Conservation (phyloP, 2,797 vertebrate species). For the Poecilia picta region DNA sequence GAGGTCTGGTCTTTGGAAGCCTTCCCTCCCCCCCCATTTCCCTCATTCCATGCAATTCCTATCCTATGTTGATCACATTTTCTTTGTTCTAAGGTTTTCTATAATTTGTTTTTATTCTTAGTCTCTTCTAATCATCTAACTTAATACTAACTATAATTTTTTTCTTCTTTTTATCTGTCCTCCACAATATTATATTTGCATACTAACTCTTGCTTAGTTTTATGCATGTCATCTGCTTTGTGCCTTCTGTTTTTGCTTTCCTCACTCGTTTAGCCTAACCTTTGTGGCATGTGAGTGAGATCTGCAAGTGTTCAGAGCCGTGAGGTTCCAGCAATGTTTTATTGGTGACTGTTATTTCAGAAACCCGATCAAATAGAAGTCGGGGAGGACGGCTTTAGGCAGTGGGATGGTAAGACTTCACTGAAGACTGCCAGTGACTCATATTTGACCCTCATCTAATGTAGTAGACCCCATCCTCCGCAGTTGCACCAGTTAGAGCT, state of each 20-base stretch:
- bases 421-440: conserved; percentile 76
- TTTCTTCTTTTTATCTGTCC: neutral
- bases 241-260: no score
- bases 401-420: conserved; percentile 93
- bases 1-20: neutral
- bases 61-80: neutral
- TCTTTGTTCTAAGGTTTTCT: neutral
- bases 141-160: neutral
- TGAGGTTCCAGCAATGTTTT: conserved; percentile 89
- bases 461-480: conserved; percentile 16
- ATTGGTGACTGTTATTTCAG: conserved; percentile 98
- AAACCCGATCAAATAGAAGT: conserved; percentile 98
- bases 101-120: neutral
- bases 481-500: neutral
- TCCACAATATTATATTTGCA: accelerated
- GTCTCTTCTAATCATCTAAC: neutral
- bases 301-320: conserved; percentile 73
- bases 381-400: conserved; percentile 97
- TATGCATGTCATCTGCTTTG: conserved; percentile 13
- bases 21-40: neutral
- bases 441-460: conserved; percentile 27
- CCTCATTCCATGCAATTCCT: neutral
- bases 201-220: conserved; percentile 10
- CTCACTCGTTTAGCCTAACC: neutral
- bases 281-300: conserved; percentile 64